Base-by-base conservation (phyloP, 37 sponge, comb jelly and placozoan genomes). In the Bolinopsis microptera region DNA sequence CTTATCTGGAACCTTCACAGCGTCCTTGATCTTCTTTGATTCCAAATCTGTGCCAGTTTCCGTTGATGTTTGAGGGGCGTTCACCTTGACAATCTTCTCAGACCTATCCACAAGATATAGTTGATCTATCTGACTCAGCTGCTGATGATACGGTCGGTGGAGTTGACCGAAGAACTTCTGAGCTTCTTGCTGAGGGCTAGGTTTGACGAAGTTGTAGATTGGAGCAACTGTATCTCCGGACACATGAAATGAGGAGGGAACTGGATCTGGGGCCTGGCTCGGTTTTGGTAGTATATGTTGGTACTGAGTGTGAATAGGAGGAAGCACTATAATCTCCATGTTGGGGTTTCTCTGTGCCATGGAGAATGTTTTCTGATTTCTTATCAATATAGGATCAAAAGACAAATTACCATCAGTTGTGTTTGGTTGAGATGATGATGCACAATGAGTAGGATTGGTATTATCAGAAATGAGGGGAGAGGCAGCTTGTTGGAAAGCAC, bases 361-460 rank as follows among this genome's bases (percentile, higher is more conserved):
- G 1, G 33, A 28, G 33, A 77, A 35, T 34, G 80, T 77, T 32
- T 77, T 77, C 21, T 9, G 21, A 35, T 77, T 77, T 34, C 32
- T 77, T 35, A 77, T 77, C 18, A 32, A 1, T 22, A 77, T 77
- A 35, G 80, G 80, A 77, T 77, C 80, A 34, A 77, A 77, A 9
- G 80, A 35, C 18, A 35, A 34, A 18, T 32, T 32, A n/a, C n/a
- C n/a, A n/a, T n/a, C n/a, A n/a, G n/a, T n/a, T n/a, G n/a, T n/a
- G n/a, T n/a, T n/a, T n/a, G n/a, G n/a, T n/a, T n/a, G n/a, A n/a
- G n/a, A n/a, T n/a, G n/a, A n/a, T n/a, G n/a, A n/a, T n/a, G n/a
- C n/a, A n/a, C n/a, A n/a, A 48, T 48, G 61, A 18, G 61, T 48
- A 18, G 5, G 9, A 48, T 5, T 48, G 61, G 61, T 48, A n/a